Conservation (phyloP, 2,797 vertebrate species). For the Lindbergichthys nudifrons region DNA sequence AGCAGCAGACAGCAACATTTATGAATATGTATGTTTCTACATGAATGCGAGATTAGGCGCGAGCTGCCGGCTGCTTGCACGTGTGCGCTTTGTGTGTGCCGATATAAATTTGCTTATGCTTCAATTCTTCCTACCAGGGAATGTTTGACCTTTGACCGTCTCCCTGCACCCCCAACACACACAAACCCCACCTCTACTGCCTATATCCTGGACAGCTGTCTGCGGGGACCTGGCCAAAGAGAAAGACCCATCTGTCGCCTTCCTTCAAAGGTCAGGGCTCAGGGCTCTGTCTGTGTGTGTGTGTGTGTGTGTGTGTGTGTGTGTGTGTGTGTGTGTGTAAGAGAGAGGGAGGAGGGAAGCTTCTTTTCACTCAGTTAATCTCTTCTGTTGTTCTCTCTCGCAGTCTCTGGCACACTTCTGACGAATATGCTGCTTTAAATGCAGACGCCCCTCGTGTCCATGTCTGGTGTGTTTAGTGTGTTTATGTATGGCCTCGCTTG, state of each 20-base stretch:
- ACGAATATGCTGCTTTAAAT: constrained; percentile 64
- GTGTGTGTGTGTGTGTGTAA: constrained; percentile 39
- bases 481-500: constrained; percentile 29
- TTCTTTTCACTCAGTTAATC: constrained; percentile 74
- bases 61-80: constrained; percentile 38
- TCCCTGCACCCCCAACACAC: constrained; percentile 24
- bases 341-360: constrained; percentile 43
- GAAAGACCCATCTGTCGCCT: constrained; percentile 84
- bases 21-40: constrained; percentile 73
- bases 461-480: constrained; percentile 59
- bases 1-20: constrained; percentile 30
- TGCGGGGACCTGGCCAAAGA: constrained; percentile 74
- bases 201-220: constrained; percentile 81
- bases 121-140: constrained; percentile 56
- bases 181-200: constrained; percentile 42
- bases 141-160: constrained; percentile 73
- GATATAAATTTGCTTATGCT: constrained; percentile 48
- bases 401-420: constrained; percentile 75
- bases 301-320: constrained; percentile 51
- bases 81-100: constrained; percentile 51
- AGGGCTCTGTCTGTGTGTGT: constrained; percentile 42
- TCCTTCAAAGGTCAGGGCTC: constrained; percentile 76
- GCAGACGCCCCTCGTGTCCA: constrained; percentile 59
- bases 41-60: constrained; percentile 47
- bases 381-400: constrained; percentile 64